Evolutionary conservation across 2,797 vertebrate species (phyloP).

Genomic region (Poeciliopsis gracilis): DNA sequence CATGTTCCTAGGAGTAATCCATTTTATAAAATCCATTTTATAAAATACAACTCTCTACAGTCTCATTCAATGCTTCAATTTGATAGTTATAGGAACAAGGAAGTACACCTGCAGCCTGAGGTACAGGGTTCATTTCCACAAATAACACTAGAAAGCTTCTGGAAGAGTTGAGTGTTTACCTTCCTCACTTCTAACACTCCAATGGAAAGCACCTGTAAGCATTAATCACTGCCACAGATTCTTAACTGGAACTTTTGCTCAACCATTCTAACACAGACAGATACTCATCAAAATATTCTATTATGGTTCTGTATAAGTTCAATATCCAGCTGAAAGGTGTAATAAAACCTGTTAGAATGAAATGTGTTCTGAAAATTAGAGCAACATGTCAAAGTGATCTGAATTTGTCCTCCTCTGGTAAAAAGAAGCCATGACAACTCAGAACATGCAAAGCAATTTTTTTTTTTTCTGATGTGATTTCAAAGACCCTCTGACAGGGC

Average conservation of each 20-base stretch:
- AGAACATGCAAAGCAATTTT: neutral
- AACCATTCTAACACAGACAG: neutral
- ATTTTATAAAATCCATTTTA: neutral
- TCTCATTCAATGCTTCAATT: neutral
- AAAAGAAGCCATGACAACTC: neutral
- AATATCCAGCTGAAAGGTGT: neutral
- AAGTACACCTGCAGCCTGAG: neutral
- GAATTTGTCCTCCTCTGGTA: neutral
- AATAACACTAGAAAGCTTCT: neutral
- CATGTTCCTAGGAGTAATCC: neutral
- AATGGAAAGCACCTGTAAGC: neutral
- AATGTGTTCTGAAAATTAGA: neutral
- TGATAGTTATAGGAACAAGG: neutral
- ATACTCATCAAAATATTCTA: neutral
- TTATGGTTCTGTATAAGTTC: neutral
- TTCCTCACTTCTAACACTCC: neutral
- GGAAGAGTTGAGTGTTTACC: neutral
- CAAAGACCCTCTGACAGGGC: neutral
- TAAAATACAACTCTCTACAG: neutral
- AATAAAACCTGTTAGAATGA: neutral
- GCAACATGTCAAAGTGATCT: neutral
- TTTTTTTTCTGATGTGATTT: neutral
- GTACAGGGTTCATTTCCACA: neutral
- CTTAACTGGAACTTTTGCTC: neutral
- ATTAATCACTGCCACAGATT: neutral